Evolutionary conservation across 2,888 invertebrate genomes (phyloP), one percentile per base, ranked within the genome.

Genomic region (Empis stercorea): DNA sequence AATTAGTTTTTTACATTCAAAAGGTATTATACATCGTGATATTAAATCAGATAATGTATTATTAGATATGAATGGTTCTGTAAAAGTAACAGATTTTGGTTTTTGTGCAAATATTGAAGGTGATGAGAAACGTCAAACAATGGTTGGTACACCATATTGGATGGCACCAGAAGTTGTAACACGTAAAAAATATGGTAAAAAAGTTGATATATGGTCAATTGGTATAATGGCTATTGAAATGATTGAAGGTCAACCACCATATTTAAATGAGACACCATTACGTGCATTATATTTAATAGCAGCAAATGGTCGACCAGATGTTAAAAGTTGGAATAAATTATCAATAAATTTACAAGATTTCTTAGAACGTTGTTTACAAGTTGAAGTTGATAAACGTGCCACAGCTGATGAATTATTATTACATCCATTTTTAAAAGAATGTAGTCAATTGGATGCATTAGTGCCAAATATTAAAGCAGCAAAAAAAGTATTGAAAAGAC

Each of bases 101-200:
- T 97, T 97, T 71, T 97, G 95, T 71, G 97, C 96, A 4, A 96
- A 96, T 64, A 87, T 97, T 46, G 81, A 86, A 38, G 91, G 88
- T 0, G 94, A 93, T 57, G 88, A 93, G 60, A 95, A 96, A 65
- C 73, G 93, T n/a, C 88, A 89, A 63, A 95, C 95, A 0, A 91
- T 95, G 89, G 94, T 94, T 1, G 94, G 95, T n/a, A 95, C 95
- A 0, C 94, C 94, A 0, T 95, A 93, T 61, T 94, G 94, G 96
- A 96, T 96, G 95, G 93, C 95, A 0, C 95, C 95, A 0, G 93
- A 93, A 68, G 88, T 92, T 1, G 89, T 91, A 0, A 89, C 88
- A 1, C 75, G 93, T 52, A 92, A 94, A 61, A 87, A 91, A 57
- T 95, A 95, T 58, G 94, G 93, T 10, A 91, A 89, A 61, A 91